Percentiles rank a stretch among this genome's conserved stretches.
phyloP scores from a whole-genome alignment of 2,113 vertebrate species.

The Nesospiza acunhae region DNA sequence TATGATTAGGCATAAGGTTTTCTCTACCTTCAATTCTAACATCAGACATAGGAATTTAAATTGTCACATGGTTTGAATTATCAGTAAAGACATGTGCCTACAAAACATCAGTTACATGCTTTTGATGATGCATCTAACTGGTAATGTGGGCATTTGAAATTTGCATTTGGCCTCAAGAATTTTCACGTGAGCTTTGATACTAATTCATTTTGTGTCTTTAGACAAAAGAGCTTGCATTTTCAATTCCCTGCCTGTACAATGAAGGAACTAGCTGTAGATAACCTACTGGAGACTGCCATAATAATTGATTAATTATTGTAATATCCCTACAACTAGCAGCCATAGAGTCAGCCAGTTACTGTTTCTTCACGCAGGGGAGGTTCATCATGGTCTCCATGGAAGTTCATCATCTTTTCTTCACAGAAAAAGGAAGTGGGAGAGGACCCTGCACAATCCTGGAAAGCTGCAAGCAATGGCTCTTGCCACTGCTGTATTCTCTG shows the following conservation, averaged over 20 bases:
- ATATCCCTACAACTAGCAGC: neutral
- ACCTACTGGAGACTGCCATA: neutral
- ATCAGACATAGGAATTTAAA: neutral
- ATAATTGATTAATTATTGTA: neutral
- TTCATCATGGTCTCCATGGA: neutral
- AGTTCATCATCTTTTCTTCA: neutral
- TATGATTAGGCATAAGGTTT: neutral
- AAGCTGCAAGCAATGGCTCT: neutral
- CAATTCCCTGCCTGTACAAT: neutral
- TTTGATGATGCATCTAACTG: neutral
- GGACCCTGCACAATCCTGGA: neutral
- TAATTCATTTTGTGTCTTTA: neutral
- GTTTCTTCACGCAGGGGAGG: neutral
- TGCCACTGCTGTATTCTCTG: fast-evolving
- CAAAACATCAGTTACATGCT: neutral
- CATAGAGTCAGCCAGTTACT: neutral
- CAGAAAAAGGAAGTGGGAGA: neutral
- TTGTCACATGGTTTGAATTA: neutral
- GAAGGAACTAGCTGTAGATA: neutral
- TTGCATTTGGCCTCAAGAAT: neutral
- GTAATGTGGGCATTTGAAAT: neutral
- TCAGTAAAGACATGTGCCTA: neutral
- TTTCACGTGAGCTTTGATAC: neutral
- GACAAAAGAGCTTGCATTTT: neutral
- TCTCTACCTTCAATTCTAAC: neutral